Evolutionary conservation across 2,888 invertebrate species (phyloP), one percentile per base, ranked within the genome.

Genomic region (Hyalella azteca): DNA sequence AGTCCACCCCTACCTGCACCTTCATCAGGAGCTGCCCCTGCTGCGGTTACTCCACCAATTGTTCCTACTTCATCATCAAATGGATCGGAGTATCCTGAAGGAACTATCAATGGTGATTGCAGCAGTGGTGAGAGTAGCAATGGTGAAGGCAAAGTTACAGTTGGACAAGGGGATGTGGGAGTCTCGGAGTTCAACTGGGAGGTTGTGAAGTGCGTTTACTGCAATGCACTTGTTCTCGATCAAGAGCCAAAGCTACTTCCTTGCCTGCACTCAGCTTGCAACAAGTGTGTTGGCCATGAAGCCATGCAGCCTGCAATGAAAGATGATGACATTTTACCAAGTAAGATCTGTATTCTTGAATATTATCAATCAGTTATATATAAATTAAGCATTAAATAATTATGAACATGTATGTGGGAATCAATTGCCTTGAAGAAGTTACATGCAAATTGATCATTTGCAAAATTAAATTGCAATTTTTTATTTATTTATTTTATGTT

Each of bases 231-330:
- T 79, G 81, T 78, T n/a, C 45, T 77, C 40, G 84, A 83, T 60
- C 84, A 84, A 66, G 84, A 85, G 48, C 87, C 88, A 3, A 88
- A 88, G 85, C 85, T 88, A 41, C 84, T 88, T 77, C 87, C 87
- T 73, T 88, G 88, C 85, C 85, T 88, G 77, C 88, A 88, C 84
- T 87, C 88, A 5, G 86, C 88, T 81, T 87, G 87, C 54, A 81
- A 73, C 50, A 83, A 83, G 45, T 83, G 83, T 66, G 50, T 83
- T n/a, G 81, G 79, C 36, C 81, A 81, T 73, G 83, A 83, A 60
- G 83, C 83, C 26, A 75, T 81, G 13, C 81, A 83, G 48, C 81
- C 83, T 19, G 78, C 77, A 48, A 83, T 80, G 60, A 83, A 83
- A 49, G 83, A 83, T 76, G 83, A 83, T 22, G 83, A 83, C n/a